phyloP scores from a whole-genome alignment of 2,888 invertebrate species.

The Perizoma flavofasciatum region DNA sequence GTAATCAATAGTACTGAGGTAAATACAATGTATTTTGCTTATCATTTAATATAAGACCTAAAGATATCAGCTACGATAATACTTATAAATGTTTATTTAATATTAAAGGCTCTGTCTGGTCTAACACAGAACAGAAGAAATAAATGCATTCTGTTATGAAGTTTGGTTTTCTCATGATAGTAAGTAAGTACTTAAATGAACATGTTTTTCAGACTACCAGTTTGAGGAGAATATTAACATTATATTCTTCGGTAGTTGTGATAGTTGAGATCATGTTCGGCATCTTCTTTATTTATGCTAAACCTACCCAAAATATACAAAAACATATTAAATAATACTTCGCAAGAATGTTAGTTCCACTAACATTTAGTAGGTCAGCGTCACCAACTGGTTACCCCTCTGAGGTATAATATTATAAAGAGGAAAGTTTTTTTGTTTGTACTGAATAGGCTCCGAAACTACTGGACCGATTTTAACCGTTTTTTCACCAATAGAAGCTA shows the following conservation, averaged over 20 bases:
- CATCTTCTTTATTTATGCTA: conserved; percentile 50
- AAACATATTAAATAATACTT: conserved; percentile 13
- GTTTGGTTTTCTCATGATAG: conserved; percentile 1
- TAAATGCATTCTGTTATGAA: conserved; percentile 26
- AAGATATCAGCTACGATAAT: conserved; percentile 7
- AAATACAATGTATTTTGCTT: conserved; percentile 10
- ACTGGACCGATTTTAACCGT: too few relatives aligned
- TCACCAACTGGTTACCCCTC: too few relatives aligned
- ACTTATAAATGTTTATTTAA: conserved; percentile 1
- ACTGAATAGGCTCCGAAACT: too few relatives aligned
- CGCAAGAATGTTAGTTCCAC: conserved; percentile 2
- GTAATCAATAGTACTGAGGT: background rate
- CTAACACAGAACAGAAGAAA: conserved; percentile 5
- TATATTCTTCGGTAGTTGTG: conserved; percentile 42
- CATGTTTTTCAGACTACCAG: conserved; percentile 3
- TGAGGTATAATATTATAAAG: too few relatives aligned
- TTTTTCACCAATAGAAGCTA: too few relatives aligned
- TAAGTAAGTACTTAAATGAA: background rate
- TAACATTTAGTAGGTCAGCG: background rate
- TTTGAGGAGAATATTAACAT: too few relatives aligned
- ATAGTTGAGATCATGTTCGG: conserved; percentile 67
- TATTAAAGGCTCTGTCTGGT: conserved; percentile 1
- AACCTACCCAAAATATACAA: conserved; percentile 30
- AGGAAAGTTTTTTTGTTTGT: too few relatives aligned
- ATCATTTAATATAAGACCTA: conserved; percentile 10